phyloP scores from a whole-genome alignment of 2,113 vertebrate genomes.

The Mirza zaza region DNA sequence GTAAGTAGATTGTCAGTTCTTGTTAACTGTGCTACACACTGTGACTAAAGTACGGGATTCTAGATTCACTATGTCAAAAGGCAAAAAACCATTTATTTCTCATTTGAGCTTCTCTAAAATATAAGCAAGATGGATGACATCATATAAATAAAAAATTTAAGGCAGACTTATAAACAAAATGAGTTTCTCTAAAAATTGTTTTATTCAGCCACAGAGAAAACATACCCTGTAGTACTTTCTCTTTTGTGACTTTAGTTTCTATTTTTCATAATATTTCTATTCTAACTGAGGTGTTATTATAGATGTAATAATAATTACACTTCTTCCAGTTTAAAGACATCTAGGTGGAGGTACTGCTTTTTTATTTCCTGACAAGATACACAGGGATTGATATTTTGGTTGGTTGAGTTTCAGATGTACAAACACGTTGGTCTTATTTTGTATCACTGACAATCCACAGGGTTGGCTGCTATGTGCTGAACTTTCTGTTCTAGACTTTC shows the following conservation, averaged over 20 bases:
- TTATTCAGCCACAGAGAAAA: constrained; percentile 30
- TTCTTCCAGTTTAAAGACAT: constrained; percentile 34
- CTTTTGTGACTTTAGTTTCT: constrained; percentile 24
- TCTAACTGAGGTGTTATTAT: not conserved
- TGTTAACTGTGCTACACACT: not conserved
- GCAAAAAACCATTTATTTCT: constrained; percentile 28
- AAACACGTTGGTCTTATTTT: constrained; percentile 78
- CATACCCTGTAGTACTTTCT: not conserved
- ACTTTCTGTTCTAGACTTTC: constrained; percentile 86
- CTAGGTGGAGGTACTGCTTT: constrained; percentile 77
- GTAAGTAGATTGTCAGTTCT: not conserved
- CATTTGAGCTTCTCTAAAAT: constrained; percentile 4
- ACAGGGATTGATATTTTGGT: constrained; percentile 71
- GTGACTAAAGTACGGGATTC: not conserved
- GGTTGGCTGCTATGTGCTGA: constrained; percentile 83
- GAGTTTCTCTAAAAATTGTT: constrained; percentile 46
- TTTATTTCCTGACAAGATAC: constrained; percentile 82
- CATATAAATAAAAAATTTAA: constrained; percentile 9
- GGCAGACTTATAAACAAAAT: constrained; percentile 30
- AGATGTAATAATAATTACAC: not conserved
- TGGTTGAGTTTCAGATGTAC: constrained; percentile 73
- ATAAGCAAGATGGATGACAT: not conserved
- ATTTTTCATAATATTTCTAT: constrained; percentile 24
- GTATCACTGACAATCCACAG: constrained; percentile 81
- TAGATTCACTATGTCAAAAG: constrained; percentile 32